These are phyloP conservation scores for Nymphalis c-album DNA, from an alignment of 2,888 invertebrate species.

Conservation along the genomic window DNA sequence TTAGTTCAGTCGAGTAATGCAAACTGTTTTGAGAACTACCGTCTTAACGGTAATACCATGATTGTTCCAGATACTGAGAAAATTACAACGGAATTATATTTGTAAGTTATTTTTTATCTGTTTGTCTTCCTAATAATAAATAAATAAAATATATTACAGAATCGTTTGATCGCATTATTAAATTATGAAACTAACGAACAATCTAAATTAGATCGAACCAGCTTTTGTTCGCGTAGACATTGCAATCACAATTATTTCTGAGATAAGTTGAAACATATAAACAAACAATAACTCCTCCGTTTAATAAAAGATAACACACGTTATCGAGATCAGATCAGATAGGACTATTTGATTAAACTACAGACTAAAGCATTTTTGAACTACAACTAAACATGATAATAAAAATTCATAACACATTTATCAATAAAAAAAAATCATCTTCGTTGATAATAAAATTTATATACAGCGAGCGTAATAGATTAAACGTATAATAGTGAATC, in stretches of 20 bases:
- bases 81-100: conserved; percentile 69
- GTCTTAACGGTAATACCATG: conserved; percentile 58
- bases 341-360: no score
- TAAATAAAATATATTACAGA: no score
- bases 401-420: conserved; percentile 5
- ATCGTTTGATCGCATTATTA: no score
- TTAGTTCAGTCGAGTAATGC: conserved; percentile 46
- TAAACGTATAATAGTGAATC: conserved; percentile 43
- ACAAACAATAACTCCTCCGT: not conserved
- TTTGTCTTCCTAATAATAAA: not conserved
- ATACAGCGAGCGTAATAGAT: conserved; percentile 27
- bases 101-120: conserved; percentile 44
- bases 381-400: not conserved
- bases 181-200: no score
- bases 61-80: conserved; percentile 47
- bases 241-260: no score
- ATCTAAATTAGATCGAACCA: no score
- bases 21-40: conserved; percentile 56
- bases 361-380: no score
- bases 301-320: no score
- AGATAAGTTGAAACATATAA: no score
- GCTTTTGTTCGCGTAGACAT: no score
- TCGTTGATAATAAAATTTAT: conserved; percentile 18
- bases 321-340: no score
- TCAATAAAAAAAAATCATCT: not conserved